Percentiles rank a stretch among this genome's conserved stretches.
Evolutionary conservation across 2,888 invertebrate genomes (phyloP).

Genomic region (Keiferia lycopersicella): DNA sequence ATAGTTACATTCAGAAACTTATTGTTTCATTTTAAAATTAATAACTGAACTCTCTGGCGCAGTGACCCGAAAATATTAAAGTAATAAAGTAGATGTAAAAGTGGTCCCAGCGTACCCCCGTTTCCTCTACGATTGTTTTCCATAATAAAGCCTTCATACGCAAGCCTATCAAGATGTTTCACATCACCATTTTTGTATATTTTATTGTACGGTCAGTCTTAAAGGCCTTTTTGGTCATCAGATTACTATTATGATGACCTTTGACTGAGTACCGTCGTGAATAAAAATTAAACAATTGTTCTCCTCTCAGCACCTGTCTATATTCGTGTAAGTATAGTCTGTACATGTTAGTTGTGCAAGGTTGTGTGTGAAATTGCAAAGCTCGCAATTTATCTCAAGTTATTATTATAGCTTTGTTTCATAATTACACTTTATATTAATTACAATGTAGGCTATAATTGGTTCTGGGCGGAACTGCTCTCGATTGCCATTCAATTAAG

Average conservation of each 20-base stretch:
- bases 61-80: no score
- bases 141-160: neutral
- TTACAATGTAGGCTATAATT: slow-evolving; percentile 9
- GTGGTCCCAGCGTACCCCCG: no score
- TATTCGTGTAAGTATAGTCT: neutral
- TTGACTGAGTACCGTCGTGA: neutral
- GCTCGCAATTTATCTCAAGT: slow-evolving; percentile 4
- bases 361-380: slow-evolving; percentile 16
- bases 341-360: neutral
- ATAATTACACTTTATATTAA: slow-evolving; percentile 4
- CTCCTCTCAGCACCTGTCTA: neutral
- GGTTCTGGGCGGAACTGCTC: slow-evolving; percentile 36
- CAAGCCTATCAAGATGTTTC: slow-evolving; percentile 2
- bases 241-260: slow-evolving; percentile 14
- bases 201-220: neutral
- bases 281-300: slow-evolving; percentile 6
- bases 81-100: no score
- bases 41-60: no score
- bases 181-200: slow-evolving; percentile 18
- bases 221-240: neutral
- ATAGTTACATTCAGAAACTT: no score
- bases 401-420: slow-evolving; percentile 9
- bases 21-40: no score
- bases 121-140: no score
- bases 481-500: slow-evolving; percentile 48